These are phyloP conservation scores for Drosophila mettleri DNA, from an alignment of 2,888 invertebrate species.

Conservation along the genomic window DNA sequence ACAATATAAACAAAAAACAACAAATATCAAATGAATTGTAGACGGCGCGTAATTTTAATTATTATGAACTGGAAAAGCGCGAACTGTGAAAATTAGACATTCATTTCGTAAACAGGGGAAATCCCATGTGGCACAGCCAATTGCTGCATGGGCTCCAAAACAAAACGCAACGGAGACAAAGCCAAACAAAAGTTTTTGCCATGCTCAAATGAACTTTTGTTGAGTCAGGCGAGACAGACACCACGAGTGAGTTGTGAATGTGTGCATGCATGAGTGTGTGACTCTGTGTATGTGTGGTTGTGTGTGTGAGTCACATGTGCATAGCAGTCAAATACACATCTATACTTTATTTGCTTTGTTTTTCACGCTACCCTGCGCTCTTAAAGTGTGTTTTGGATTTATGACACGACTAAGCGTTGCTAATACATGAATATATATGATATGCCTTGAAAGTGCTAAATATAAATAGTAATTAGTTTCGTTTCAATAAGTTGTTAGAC, in stretches of 20 bases:
- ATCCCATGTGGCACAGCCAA: conserved; percentile 39
- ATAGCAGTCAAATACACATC: conserved; percentile 17
- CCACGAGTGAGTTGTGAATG: conserved; percentile 15
- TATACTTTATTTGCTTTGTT: conserved; percentile 23
- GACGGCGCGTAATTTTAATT: conserved; percentile 70
- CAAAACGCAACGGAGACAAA: conserved; percentile 43
- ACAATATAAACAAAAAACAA: conserved; percentile 43
- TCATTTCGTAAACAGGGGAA: conserved; percentile 42
- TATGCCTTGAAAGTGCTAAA: too few relatives aligned
- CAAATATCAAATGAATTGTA: conserved; percentile 62
- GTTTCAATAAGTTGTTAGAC: too few relatives aligned
- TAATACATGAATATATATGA: neutral
- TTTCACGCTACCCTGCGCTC: conserved; percentile 1
- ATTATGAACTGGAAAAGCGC: conserved; percentile 61
- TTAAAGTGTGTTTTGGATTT: neutral
- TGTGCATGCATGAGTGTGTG: conserved; percentile 7
- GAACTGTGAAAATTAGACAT: conserved; percentile 73
- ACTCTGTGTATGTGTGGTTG: conserved; percentile 10
- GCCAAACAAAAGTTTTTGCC: conserved; percentile 54
- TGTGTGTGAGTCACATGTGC: conserved; percentile 41
- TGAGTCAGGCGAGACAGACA: conserved; percentile 37
- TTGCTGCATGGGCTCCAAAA: conserved; percentile 29
- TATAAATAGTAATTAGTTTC: too few relatives aligned
- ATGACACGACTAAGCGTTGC: neutral
- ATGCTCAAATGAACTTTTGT: conserved; percentile 62